phyloP scores from a whole-genome alignment of 2,113 vertebrate species.

The Salvelinus alpinus region DNA sequence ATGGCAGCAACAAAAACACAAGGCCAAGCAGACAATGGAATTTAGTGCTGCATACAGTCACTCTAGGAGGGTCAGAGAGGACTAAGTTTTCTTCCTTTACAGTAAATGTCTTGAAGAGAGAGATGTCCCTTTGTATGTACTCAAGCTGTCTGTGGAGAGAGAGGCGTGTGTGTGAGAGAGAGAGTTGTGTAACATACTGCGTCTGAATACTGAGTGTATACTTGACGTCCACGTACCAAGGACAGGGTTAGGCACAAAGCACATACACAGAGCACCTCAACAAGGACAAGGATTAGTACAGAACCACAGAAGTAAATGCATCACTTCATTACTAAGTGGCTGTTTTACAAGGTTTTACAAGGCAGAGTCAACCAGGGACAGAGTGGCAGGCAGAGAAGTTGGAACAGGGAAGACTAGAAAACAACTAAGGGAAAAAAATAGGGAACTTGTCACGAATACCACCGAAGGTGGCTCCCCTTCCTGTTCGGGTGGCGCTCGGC shows the following conservation, averaged over 20 bases:
- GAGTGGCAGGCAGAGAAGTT: too few species aligned
- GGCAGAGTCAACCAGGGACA: too few species aligned
- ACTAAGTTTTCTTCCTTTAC: too few species aligned
- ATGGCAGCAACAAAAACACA: background rate
- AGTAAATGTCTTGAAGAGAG: too few species aligned
- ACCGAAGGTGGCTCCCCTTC: too few species aligned
- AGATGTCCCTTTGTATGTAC: background rate
- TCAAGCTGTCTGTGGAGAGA: background rate
- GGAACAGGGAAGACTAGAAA: too few species aligned
- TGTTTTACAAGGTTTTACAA: background rate
- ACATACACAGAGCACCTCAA: background rate
- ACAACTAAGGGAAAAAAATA: too few species aligned
- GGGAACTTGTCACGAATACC: too few species aligned
- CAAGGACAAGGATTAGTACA: background rate
- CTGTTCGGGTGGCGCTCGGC: too few species aligned
- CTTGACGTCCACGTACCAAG: background rate
- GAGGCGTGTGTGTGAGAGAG: background rate
- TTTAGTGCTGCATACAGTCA: background rate
- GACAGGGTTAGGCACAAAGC: background rate
- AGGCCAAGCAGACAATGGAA: background rate
- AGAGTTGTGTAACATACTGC: background rate
- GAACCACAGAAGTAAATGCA: background rate
- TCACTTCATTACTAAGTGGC: slow-evolving; percentile 1
- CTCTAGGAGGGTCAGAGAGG: background rate
- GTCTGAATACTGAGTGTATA: background rate